Conservation (phyloP, 2,888 invertebrate species). For the Drosophila buzzatii region DNA sequence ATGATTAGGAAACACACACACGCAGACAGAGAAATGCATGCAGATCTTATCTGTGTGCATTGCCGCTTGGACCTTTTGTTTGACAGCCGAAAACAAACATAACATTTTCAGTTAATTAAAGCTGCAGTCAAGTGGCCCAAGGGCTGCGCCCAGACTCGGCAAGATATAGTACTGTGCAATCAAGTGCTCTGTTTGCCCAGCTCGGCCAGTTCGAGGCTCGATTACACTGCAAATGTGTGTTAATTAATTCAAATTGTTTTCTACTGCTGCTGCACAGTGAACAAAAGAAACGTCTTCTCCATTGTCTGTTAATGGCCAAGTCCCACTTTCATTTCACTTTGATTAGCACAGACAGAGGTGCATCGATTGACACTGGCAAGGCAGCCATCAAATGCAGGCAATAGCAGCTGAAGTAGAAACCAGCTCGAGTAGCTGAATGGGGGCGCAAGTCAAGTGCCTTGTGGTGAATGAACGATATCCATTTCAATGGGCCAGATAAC, state of each 20-base stretch:
- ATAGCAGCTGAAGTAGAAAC: neutral
- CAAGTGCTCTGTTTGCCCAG: constrained; percentile 45
- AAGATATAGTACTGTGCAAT: constrained; percentile 18
- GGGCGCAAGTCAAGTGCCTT: constrained; percentile 5
- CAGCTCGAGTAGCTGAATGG: constrained; percentile 1
- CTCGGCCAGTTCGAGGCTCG: constrained; percentile 53
- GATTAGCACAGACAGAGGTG: constrained; percentile 25
- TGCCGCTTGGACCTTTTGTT: constrained; percentile 44
- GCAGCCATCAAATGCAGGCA: constrained; percentile 44
- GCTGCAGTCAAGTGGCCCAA: constrained; percentile 72
- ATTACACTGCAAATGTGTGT: constrained; percentile 79
- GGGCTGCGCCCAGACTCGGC: constrained; percentile 16
- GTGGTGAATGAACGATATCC: constrained; percentile 36
- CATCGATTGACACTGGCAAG: neutral
- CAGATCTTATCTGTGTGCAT: constrained; percentile 45
- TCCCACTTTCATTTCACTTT: constrained; percentile 12
- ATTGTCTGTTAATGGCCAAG: constrained; percentile 33
- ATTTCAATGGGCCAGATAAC: constrained; percentile 15
- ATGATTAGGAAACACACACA: constrained; percentile 45
- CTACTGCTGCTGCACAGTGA: constrained; percentile 1
- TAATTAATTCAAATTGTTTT: constrained; percentile 74
- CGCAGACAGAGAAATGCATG: constrained; percentile 32
- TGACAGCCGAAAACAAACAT: constrained; percentile 69
- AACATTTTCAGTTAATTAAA: constrained; percentile 80
- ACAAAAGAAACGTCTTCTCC: constrained; percentile 41